A percentile compares a stretch with the other conserved stretches of the same genome.
phyloP scores from a whole-genome alignment of 2,797 vertebrate species.

The Acanthopagrus latus region DNA sequence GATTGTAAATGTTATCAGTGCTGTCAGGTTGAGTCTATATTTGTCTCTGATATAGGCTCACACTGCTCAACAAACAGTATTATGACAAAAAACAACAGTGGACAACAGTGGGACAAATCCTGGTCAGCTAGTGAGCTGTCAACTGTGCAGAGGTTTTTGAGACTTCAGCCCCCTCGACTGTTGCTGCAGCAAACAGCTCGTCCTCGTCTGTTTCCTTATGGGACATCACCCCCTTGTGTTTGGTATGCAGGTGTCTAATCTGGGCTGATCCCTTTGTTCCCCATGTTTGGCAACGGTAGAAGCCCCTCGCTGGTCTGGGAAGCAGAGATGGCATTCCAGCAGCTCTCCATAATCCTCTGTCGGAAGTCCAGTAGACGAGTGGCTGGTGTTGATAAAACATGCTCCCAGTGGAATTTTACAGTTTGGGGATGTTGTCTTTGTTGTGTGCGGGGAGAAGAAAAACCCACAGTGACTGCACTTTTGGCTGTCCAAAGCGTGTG shows the following conservation, averaged over 20 bases:
- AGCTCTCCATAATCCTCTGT: conserved; percentile 84
- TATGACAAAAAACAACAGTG: conserved; percentile 50
- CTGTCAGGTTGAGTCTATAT: conserved; percentile 80
- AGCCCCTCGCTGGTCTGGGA: conserved; percentile 77
- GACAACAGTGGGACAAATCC: conserved; percentile 54
- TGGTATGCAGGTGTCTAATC: conserved; percentile 86
- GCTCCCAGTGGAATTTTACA: conserved; percentile 81
- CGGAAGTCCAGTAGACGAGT: conserved; percentile 85
- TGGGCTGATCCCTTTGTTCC: conserved; percentile 83
- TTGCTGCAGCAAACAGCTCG: conserved; percentile 46
- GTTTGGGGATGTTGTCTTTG: conserved; percentile 73
- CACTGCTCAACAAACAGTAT: conserved; percentile 57
- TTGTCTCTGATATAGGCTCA: conserved; percentile 71
- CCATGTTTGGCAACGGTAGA: conserved; percentile 81
- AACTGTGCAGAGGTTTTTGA: conserved; percentile 51
- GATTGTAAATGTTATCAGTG: conserved; percentile 82
- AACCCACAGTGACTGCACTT: conserved; percentile 32
- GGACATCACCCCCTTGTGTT: conserved; percentile 85
- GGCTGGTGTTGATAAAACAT: conserved; percentile 84
- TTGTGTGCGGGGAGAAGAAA: conserved; percentile 40
- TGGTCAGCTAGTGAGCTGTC: conserved; percentile 54
- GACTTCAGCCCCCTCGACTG: conserved; percentile 18
- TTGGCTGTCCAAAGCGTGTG: conserved; percentile 32
- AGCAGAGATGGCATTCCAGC: conserved; percentile 83
- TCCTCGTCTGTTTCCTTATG: conserved; percentile 52